Evolutionary conservation across 53 echinoderm and acorn worm genomes (phyloP).

Genomic region (Patiria pectinifera): DNA sequence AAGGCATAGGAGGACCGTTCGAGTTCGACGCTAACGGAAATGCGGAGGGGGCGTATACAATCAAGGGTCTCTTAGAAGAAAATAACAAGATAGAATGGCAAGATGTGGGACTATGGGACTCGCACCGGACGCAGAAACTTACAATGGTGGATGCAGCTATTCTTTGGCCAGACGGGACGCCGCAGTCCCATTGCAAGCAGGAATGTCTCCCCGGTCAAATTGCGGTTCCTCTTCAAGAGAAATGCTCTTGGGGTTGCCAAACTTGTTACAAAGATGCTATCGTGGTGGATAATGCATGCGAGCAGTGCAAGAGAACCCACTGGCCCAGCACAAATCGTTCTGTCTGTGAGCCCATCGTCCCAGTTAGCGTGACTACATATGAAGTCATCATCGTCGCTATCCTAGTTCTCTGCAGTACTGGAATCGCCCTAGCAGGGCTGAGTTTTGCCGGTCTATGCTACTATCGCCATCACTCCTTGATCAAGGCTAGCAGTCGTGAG

Average conservation of each 20-base stretch:
- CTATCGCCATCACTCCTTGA: not conserved
- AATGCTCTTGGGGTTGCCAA: not conserved
- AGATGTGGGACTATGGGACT: not conserved
- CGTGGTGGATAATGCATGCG: not conserved
- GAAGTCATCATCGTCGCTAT: not conserved
- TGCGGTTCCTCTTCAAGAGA: not conserved
- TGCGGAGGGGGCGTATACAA: not conserved
- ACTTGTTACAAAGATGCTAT: not conserved
- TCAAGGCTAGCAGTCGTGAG: not conserved
- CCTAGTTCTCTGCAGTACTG: not conserved
- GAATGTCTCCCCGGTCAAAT: not conserved
- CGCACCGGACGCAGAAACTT: not conserved
- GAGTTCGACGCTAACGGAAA: not conserved
- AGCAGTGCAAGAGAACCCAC: not conserved
- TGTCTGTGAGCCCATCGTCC: not conserved
- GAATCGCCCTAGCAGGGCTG: not conserved
- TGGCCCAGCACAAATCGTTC: not conserved
- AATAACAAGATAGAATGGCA: not conserved
- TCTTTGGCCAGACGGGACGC: not conserved
- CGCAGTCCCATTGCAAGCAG: not conserved
- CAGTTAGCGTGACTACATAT: not conserved
- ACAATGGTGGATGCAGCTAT: not conserved
- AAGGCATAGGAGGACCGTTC: not conserved
- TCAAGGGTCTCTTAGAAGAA: not conserved
- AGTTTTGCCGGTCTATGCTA: not conserved